Percentiles rank a stretch among this genome's conserved stretches.
Conservation (phyloP, 1,140 invertebrate genomes). For the Panulirus ornatus region DNA sequence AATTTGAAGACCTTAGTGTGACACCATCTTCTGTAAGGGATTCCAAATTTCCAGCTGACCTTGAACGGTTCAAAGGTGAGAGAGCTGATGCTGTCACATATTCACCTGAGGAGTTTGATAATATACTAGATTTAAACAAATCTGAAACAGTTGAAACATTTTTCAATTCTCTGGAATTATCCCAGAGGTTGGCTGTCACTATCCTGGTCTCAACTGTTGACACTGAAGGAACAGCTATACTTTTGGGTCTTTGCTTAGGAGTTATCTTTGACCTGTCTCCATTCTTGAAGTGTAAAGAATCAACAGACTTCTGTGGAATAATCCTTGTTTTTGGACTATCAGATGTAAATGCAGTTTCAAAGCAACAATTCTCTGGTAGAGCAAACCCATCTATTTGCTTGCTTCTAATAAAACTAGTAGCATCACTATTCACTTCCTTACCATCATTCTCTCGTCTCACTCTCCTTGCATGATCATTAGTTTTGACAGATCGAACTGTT, state of each 20-base stretch:
- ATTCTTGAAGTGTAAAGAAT: constrained; percentile 75
- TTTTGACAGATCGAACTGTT: constrained; percentile 61
- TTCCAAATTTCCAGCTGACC: constrained; percentile 64
- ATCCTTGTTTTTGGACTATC: constrained; percentile 77
- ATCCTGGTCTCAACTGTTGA: constrained; percentile 25
- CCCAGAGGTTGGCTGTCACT: constrained; percentile 17
- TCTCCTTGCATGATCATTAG: constrained; percentile 56
- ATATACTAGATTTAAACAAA: constrained; percentile 37
- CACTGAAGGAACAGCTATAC: constrained; percentile 63
- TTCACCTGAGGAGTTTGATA: constrained; percentile 34
- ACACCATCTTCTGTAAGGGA: not conserved
- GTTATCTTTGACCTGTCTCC: not conserved
- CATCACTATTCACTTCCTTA: constrained; percentile 48
- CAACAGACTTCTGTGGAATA: constrained; percentile 76
- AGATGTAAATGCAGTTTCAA: constrained; percentile 79
- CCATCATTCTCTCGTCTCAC: constrained; percentile 42
- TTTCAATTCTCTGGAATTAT: constrained; percentile 1
- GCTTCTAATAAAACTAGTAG: constrained; percentile 32
- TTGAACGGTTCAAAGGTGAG: constrained; percentile 59
- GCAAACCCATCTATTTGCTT: constrained; percentile 61
- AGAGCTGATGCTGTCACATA: constrained; percentile 39
- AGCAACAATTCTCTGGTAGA: constrained; percentile 76
- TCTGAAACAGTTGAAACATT: constrained; percentile 36
- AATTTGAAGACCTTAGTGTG: not conserved
- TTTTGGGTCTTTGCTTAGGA: constrained; percentile 49